Conservation (phyloP, 2,888 invertebrate genomes). For the Lasioglossum vierecki region DNA sequence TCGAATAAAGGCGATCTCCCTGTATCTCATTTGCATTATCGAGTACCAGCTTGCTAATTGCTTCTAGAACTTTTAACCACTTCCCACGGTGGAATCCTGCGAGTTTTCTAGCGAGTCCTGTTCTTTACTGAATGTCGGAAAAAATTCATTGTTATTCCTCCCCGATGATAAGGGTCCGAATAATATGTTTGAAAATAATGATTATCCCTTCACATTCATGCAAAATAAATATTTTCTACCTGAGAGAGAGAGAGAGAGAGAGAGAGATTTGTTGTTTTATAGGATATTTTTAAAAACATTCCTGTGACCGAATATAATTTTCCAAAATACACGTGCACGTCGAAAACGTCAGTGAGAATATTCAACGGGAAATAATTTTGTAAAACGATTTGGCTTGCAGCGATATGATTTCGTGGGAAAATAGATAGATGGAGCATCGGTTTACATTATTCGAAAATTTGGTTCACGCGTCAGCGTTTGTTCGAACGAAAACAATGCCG, state of each 20-base stretch:
- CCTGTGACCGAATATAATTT: neutral
- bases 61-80: neutral
- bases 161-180: neutral
- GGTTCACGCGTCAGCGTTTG: neutral
- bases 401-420: neutral
- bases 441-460: neutral
- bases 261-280: no score
- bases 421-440: neutral
- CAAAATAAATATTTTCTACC: no score
- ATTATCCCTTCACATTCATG: no score
- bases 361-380: neutral
- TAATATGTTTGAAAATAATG: no score
- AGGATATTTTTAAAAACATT: no score
- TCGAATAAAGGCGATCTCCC: neutral
- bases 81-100: neutral
- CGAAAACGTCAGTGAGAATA: neutral
- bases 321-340: neutral
- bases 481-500: neutral
- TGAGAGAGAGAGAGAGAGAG: no score
- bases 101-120: neutral
- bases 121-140: no score
- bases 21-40: conserved; percentile 1
- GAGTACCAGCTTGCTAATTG: neutral
- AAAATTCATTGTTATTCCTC: neutral
- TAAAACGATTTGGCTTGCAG: neutral